These are phyloP conservation scores for Streptopelia turtur DNA, from an alignment of 2,797 vertebrate species.

Conservation along the genomic window DNA sequence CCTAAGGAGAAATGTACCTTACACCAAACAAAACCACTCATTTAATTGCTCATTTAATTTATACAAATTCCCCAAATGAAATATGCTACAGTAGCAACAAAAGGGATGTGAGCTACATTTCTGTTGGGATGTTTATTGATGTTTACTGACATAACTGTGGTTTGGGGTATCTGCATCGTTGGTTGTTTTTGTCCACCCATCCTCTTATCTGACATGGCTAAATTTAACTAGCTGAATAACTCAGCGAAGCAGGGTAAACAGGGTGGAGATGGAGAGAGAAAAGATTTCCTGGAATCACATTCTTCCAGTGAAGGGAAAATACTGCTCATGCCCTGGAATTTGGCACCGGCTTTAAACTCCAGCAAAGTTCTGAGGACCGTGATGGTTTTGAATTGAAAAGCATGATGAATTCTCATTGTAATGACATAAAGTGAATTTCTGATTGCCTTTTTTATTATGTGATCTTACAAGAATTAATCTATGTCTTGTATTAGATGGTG, in stretches of 20 bases:
- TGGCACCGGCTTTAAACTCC: constrained; percentile 5
- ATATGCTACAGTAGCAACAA: neutral
- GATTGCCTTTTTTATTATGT: constrained; percentile 41
- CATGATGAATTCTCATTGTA: constrained; percentile 21
- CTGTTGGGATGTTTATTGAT: neutral
- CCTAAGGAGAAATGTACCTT: neutral
- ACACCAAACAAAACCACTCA: neutral
- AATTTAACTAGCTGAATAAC: constrained; percentile 25
- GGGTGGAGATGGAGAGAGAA: neutral
- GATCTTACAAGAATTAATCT: constrained; percentile 44
- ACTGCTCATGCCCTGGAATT: neutral
- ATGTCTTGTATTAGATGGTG: neutral
- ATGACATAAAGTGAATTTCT: constrained; percentile 37
- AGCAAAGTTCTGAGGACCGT: constrained; percentile 16
- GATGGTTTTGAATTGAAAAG: constrained; percentile 22
- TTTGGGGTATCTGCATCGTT: neutral
- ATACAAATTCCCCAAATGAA: neutral
- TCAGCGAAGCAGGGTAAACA: neutral
- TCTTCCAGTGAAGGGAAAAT: neutral
- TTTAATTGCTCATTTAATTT: neutral
- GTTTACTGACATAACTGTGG: neutral
- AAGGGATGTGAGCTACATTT: neutral
- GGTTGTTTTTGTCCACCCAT: neutral
- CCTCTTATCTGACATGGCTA: neutral
- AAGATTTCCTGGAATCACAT: neutral